Percentiles rank a stretch among this genome's conserved stretches.
phyloP scores from a whole-genome alignment of 2,797 vertebrate genomes.

The Acanthis flammea region DNA sequence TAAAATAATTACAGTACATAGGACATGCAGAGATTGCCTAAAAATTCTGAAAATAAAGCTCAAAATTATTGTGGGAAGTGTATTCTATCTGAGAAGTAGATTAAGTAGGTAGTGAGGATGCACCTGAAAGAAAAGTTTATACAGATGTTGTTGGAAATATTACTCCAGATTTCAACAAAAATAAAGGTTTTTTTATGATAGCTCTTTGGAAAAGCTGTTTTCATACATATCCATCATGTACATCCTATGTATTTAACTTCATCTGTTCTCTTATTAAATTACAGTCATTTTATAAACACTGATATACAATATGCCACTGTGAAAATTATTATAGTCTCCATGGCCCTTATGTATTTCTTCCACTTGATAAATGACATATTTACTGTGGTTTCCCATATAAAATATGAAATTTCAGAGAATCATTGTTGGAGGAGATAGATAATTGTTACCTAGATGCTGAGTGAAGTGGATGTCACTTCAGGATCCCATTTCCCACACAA shows the following conservation, averaged over 20 bases:
- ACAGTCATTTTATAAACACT: neutral
- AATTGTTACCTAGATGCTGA: neutral
- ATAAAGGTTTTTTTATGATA: neutral
- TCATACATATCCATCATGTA: neutral
- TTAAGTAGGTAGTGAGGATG: neutral
- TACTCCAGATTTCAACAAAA: neutral
- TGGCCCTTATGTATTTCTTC: neutral
- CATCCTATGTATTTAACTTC: neutral
- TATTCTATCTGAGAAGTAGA: neutral
- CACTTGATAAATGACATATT: neutral
- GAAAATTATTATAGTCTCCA: neutral
- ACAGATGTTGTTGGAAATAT: neutral
- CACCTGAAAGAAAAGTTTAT: neutral
- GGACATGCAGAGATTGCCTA: neutral
- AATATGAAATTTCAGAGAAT: neutral
- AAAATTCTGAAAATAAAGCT: neutral
- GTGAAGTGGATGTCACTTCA: neutral
- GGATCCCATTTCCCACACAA: neutral
- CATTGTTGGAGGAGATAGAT: neutral
- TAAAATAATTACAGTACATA: neutral
- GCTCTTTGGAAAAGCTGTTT: neutral
- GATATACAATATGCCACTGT: neutral
- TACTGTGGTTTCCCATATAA: neutral
- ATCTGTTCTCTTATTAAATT: neutral
- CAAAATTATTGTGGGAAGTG: neutral